Evolutionary conservation across 2,113 vertebrate genomes (phyloP), one percentile per base, ranked within the genome.

Genomic region (Macquaria australasica): DNA sequence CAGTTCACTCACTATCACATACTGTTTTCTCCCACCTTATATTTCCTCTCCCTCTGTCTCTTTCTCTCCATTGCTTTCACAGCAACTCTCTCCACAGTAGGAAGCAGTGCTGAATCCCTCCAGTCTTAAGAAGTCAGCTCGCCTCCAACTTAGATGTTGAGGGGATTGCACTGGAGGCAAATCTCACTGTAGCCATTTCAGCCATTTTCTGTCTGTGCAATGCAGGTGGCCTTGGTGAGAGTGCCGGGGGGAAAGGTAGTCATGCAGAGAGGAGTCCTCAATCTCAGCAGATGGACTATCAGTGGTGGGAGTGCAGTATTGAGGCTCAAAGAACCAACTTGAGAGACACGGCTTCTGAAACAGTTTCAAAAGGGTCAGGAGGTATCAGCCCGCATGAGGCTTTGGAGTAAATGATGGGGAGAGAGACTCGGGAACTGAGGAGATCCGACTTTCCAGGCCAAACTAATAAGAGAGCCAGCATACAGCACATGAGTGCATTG

Each of bases 211-310:
- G 83, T 50, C 59, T 25, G 79, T 60, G 85, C 78, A 14, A 55
- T 79, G 86, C 89, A 89, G 92, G 90, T 89, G 90, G 91, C 80
- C 76, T 82, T 11, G 78, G 85, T 1, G 77, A 66, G 66, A 77
- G 77, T 34, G 81, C 76, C 31, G 20, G 59, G 50, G 48, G 82
- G 67, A 3, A 9, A 10, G 53, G 62, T 51, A 53, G 76, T 84
- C 93, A 89, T 90, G 91, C 92, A 78, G 88, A 84, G 83, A 88
- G 59, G 37, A 89, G 84, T 88, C 82, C 72, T 90, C 88, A 62
- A 66, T 81, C 88, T 87, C 76, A 83, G 87, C 93, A 92, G 88
- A 92, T 87, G 90, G 91, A 90, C 83, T 71, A 64, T 81, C 50
- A 16, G 69, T 43, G 86, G 73, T 73, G 86, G 72, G 78, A 89